Base-by-base conservation (phyloP, 2,888 invertebrate species). In the Philereme transversata region DNA sequence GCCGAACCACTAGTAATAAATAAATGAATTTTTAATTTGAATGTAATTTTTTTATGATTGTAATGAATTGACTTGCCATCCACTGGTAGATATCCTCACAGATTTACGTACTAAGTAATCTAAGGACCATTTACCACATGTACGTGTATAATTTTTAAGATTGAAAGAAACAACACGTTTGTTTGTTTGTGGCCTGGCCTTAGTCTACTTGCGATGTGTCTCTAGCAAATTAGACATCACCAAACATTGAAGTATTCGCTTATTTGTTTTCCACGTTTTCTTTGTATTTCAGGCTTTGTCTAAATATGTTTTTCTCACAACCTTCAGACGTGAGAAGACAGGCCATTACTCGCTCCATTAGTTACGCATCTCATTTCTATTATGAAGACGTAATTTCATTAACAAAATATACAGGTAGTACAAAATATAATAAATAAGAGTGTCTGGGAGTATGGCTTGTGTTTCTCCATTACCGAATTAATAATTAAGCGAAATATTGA, bases 271-370 rank as follows among this genome's bases (percentile, higher is more conserved):
- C 45, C 46, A 52, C 33, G 53, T 50, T 47, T 53, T 46, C 22
- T 35, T 47, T 49, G 47, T 47, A 51, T 34, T 43, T 50, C 46
- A 56, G 38, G 57, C 45, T 54, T 54, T 53, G 49, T 58, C 40
- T 51, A n/a, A 57, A 40, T 41, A 50, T 45, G 9, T 55, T 48
- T 47, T 55, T 11, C 58, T 48, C 38, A 9, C 54, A 46, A 60
- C 60, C 57, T 57, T 60, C 54, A 57, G 34, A 10, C 51, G 40
- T 55, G 47, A 57, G 43, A 5, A 43, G 54, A 41, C 48, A 47
- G 47, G 51, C 34, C 57, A 57, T 54, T 56, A 49, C 38, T 48
- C 54, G 56, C n/a, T 55, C 59, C 51, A 62, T 64, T 67, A 48
- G 43, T 36, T 36, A 11, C 57, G 57, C 54, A 57, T 65, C 56